Evolutionary conservation across 2,797 vertebrate genomes (phyloP).

Genomic region (Myotis myotis): DNA sequence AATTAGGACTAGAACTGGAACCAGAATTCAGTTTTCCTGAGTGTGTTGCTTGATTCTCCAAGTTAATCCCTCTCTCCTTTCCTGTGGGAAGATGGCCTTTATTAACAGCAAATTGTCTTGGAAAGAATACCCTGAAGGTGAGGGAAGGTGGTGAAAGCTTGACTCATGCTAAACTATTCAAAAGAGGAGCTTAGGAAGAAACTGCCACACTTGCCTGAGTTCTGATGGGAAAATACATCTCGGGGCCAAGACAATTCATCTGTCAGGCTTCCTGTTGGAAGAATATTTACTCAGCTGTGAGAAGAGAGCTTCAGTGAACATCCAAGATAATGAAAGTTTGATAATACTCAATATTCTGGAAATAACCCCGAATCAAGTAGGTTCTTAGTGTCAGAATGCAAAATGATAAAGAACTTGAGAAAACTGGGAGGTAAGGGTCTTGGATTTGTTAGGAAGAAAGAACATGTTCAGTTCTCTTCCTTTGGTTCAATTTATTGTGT

Average conservation of each 20-base stretch:
- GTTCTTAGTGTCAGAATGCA: constrained; percentile 48
- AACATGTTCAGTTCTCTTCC: not conserved
- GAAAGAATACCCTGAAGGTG: not conserved
- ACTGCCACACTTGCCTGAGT: constrained; percentile 60
- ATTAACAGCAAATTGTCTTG: not conserved
- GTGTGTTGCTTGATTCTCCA: not conserved
- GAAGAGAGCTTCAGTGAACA: constrained; percentile 58
- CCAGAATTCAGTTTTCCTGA: not conserved
- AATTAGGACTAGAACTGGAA: not conserved
- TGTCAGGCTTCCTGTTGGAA: constrained; percentile 46
- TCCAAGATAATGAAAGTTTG: constrained; percentile 72
- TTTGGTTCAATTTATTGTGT: not conserved
- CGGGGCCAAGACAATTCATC: constrained; percentile 59
- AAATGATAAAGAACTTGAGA: constrained; percentile 43
- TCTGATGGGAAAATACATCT: constrained; percentile 57
- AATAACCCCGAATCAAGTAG: constrained; percentile 50
- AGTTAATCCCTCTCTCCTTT: not conserved
- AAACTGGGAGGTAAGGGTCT: not conserved
- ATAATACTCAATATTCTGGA: constrained; percentile 72
- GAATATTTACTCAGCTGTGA: constrained; percentile 69
- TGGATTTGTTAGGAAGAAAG: not conserved
- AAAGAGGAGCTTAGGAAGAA: constrained; percentile 33
- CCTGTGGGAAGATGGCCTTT: not conserved
- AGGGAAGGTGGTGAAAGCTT: not conserved
- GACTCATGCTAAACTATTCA: constrained; percentile 40